A percentile compares a stretch with the other conserved stretches of the same genome.
Conservation (phyloP, 2,888 invertebrate species). For the Lasioglossum malachurum region DNA sequence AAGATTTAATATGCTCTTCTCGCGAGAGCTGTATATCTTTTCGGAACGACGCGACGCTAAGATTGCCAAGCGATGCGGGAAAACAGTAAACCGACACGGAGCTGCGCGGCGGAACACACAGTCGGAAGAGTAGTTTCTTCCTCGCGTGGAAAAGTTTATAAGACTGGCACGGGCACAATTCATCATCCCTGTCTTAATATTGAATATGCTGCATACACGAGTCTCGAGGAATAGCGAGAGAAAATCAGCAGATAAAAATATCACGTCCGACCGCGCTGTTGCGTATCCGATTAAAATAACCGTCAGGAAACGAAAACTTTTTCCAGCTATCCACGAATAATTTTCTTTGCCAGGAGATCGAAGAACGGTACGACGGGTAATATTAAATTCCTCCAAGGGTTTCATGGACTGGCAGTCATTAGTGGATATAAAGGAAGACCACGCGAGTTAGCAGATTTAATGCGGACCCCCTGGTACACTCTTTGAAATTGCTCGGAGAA, state of each 20-base stretch:
- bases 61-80: constrained; percentile 12
- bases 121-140: constrained; percentile 20
- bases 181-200: constrained; percentile 48
- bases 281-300: neutral
- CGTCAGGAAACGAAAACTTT: neutral
- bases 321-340: neutral
- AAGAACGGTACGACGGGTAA: too few relatives aligned
- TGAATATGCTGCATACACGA: constrained; percentile 22
- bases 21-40: constrained; percentile 38
- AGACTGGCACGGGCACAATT: constrained; percentile 42
- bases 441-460: neutral
- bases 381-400: neutral
- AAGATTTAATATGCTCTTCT: constrained; percentile 44
- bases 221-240: constrained; percentile 14
- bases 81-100: constrained; percentile 5
- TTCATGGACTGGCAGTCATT: neutral
- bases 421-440: too few relatives aligned
- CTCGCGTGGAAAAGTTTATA: constrained; percentile 36
- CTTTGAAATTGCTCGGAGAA: neutral
- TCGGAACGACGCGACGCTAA: constrained; percentile 30
- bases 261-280: neutral
- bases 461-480: too few relatives aligned
- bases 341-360: neutral
- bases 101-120: neutral
- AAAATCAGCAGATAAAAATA: constrained; percentile 31